Conservation (phyloP, 2,113 vertebrate species). For the Thunnus maccoyii region DNA sequence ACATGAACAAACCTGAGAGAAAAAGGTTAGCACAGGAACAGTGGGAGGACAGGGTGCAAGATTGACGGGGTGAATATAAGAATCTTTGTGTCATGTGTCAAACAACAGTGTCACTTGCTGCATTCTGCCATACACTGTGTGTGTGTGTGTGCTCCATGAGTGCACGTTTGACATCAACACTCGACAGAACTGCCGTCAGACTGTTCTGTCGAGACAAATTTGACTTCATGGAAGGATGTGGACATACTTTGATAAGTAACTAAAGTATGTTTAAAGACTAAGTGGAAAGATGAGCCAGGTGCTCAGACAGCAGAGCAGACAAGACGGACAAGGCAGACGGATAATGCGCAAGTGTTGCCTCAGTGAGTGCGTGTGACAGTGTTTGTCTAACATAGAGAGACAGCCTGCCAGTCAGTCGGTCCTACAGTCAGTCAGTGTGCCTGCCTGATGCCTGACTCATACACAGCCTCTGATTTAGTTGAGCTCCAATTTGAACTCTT, state of each 20-base stretch:
- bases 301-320: not conserved
- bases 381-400: slow-evolving; percentile 58
- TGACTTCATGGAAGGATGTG: not conserved
- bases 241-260: slow-evolving; percentile 4
- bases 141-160: not conserved
- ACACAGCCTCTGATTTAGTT: slow-evolving; percentile 23
- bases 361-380: slow-evolving; percentile 42
- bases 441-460: slow-evolving; percentile 40
- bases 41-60: not conserved
- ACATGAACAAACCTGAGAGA: slow-evolving; percentile 70
- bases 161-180: not conserved
- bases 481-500: slow-evolving; percentile 11
- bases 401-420: slow-evolving; percentile 33
- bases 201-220: not conserved
- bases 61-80: slow-evolving; percentile 1
- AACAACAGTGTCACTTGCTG: not conserved
- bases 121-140: not conserved
- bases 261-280: slow-evolving; percentile 11
- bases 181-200: not conserved
- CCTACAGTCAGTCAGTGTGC: slow-evolving; percentile 30
- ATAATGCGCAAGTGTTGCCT: slow-evolving; percentile 16
- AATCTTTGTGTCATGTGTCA: slow-evolving; percentile 27
- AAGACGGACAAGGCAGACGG: not conserved
- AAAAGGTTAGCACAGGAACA: not conserved
- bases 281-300: slow-evolving; percentile 9